Percentiles rank a stretch among this genome's conserved stretches.
Evolutionary conservation across 2,888 invertebrate genomes (phyloP).

Genomic region (Odontocolon sp.): DNA sequence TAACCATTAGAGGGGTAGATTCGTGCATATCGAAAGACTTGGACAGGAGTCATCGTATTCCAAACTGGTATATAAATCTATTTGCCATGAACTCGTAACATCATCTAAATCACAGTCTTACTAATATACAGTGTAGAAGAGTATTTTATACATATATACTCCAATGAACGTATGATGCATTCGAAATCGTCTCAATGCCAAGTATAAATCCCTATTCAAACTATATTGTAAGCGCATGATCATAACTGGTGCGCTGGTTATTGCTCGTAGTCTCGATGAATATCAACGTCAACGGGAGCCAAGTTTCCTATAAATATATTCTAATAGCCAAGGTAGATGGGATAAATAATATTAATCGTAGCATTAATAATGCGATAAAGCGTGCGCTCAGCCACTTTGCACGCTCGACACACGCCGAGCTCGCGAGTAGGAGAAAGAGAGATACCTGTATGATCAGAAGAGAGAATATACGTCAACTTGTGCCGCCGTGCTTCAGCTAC

Average conservation of each 20-base stretch:
- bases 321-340: constrained; percentile 38
- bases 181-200: not conserved
- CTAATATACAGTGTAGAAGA: not conserved
- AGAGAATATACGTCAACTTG: constrained; percentile 43
- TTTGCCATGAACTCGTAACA: constrained; percentile 40
- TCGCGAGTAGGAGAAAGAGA: constrained; percentile 12
- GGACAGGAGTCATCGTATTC: constrained; percentile 32
- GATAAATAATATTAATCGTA: constrained; percentile 56
- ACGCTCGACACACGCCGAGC: constrained; percentile 25
- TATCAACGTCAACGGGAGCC: constrained; percentile 45
- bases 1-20: constrained; percentile 33
- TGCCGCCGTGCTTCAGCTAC: constrained; percentile 15
- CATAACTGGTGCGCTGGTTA: constrained; percentile 9
- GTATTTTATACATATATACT: not conserved
- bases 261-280: constrained; percentile 32
- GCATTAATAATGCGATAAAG: constrained; percentile 57
- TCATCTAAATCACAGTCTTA: constrained; percentile 24
- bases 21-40: constrained; percentile 54
- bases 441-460: not conserved
- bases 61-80: constrained; percentile 55
- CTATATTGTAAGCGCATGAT: constrained; percentile 3
- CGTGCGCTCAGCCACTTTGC: constrained; percentile 37
- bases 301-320: constrained; percentile 50
- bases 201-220: constrained; percentile 17
- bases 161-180: no score